Evolutionary conservation across 2,113 vertebrate genomes (phyloP), one percentile per base, ranked within the genome.

Genomic region (Phocoena sinus): DNA sequence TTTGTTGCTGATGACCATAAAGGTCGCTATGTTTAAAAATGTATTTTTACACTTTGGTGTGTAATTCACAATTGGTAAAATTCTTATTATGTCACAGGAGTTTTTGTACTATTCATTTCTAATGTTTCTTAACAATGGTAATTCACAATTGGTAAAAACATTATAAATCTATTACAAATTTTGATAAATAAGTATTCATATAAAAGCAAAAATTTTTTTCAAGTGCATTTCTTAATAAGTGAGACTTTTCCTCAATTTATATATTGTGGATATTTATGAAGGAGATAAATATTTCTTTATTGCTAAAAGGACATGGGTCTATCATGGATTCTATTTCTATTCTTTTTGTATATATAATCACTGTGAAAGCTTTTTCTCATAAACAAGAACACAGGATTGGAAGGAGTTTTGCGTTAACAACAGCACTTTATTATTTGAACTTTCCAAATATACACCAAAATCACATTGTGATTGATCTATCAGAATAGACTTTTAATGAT

Each of bases 121-220:
- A 36, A 36, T 36, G 36, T 36, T 36, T 36, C 36, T 36, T 36
- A 36, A 36, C 36, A 68, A 70, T 94, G 28, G 4, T 63, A 79
- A 79, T n/a, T 97, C 17, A 86, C 1, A 95, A 81, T 25, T 89
- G 4, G 68, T 85, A 60, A 89, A 89, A 97, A 26, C 28, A 91
- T 70, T 65, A n/a, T 47, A 86, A 73, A 89, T 13, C 2, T 74
- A 62, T 38, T 62, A 87, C 4, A 85, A 86, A 84, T 80, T 83
- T 84, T 77, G 41, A 28, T 80, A 80, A 74, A 3, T 41, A 73
- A 95, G 23, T 81, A 89, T 81, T 91, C 25, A 62, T 3, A 76
- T 38, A 71, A 92, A 81, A 36, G 8, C 6, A 77, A 87, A 56
- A 18, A 28, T 36, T 65, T 67, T 85, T 89, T 89, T 4, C 15